Conservation (phyloP, 2,797 vertebrate species). For the Sebastes jordani region DNA sequence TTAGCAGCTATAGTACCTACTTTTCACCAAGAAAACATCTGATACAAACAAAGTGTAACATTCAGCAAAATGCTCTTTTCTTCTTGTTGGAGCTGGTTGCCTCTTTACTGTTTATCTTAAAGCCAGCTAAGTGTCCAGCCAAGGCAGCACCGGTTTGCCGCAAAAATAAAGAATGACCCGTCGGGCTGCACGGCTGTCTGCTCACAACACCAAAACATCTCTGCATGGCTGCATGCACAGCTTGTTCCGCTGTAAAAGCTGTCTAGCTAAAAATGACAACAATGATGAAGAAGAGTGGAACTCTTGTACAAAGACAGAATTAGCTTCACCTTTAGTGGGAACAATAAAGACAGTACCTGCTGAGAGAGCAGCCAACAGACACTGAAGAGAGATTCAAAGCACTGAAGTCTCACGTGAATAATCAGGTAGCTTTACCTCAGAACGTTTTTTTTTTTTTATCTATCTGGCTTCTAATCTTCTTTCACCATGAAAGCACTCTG, state of each 20-base stretch:
- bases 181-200: constrained; percentile 51
- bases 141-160: not conserved
- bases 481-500: constrained; percentile 6
- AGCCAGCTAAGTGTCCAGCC: constrained; percentile 9
- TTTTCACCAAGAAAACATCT: not conserved
- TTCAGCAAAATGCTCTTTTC: not conserved
- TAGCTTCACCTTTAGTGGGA: not conserved
- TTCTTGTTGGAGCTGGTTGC: not conserved
- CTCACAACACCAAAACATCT: constrained; percentile 31
- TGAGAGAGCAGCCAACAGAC: not conserved
- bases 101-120: constrained; percentile 41
- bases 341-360: not conserved
- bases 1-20: not conserved
- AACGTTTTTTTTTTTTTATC: constrained; percentile 20
- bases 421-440: not conserved
- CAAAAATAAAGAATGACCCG: constrained; percentile 34
- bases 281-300: constrained; percentile 24
- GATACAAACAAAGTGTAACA: not conserved
- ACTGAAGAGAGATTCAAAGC: not conserved
- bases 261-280: constrained; percentile 16
- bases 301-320: constrained; percentile 8
- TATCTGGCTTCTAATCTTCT: not conserved
- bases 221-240: constrained; percentile 12
- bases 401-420: not conserved
- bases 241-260: constrained; percentile 12